Conservation (phyloP, 2,888 invertebrate species). For the Helobdella robusta region DNA sequence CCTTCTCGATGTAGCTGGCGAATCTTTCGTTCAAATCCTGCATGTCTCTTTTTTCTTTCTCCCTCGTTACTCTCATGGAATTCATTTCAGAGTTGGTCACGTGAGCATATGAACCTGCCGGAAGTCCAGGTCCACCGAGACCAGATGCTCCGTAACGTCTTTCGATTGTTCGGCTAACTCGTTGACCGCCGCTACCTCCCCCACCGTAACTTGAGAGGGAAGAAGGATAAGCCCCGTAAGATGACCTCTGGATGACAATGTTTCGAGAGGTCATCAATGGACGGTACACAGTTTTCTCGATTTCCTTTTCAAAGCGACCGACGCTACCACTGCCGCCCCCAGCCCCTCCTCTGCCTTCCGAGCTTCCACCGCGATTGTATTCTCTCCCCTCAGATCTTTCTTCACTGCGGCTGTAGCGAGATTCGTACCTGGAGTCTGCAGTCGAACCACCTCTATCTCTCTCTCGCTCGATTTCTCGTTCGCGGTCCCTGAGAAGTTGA, state of each 20-base stretch:
- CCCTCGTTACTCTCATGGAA: slow-evolving; percentile 48
- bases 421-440: slow-evolving; percentile 12
- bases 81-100: slow-evolving; percentile 45
- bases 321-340: slow-evolving; percentile 14
- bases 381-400: slow-evolving; percentile 17
- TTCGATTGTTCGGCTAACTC: slow-evolving; percentile 20
- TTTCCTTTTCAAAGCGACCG: slow-evolving; percentile 3
- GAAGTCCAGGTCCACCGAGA: neutral
- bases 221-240: slow-evolving; percentile 22
- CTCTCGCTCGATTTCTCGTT: slow-evolving; percentile 7
- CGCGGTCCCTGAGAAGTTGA: slow-evolving; percentile 13
- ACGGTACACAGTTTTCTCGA: slow-evolving; percentile 23
- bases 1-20: slow-evolving; percentile 53
- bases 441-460: neutral
- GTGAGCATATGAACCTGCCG: slow-evolving; percentile 40
- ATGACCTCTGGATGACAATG: slow-evolving; percentile 30
- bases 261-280: slow-evolving; percentile 30
- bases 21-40: slow-evolving; percentile 54
- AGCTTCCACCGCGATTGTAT: slow-evolving; percentile 5
- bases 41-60: slow-evolving; percentile 54
- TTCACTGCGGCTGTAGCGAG: slow-evolving; percentile 23
- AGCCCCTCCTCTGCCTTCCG: neutral
- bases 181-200: neutral
- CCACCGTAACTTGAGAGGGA: slow-evolving; percentile 12
- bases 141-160: slow-evolving; percentile 6